Evolutionary conservation across 92 coral and sea anemone species (phyloP), one percentile per base, ranked within the genome.

Genomic region (Palythoa caribaeorum): DNA sequence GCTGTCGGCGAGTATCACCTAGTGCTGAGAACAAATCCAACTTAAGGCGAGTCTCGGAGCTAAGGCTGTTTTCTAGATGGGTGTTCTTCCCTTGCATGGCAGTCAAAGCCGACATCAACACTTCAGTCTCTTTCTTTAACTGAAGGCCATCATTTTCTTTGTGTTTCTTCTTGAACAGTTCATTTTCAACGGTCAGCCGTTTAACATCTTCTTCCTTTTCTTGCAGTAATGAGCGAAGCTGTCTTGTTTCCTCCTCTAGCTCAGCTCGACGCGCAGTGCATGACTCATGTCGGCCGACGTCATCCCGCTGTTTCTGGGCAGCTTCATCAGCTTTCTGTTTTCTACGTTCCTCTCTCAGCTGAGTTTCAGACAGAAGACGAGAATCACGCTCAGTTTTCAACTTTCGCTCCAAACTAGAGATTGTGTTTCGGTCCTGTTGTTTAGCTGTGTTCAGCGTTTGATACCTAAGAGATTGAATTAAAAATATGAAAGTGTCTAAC

Each of bases 11-110:
- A 1, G 99, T 95, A 86, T 97, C 99, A 59, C 99, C 97, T 80
- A 97, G 86, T 0, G 98, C 99, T 2, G 99, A 97, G 88, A 97
- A 97, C 90, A 97, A 87, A 83, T 97, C 99, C 84, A 97, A 89
- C 88, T 97, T 97, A 50, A 97, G 92, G 68, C 99, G 87, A 1
- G 99, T 97, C 90, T 97, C 99, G 17, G 99, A 95, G 88, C 97
- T 95, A 20, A 97, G 90, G 63, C 98, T 97, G 91, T 97, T 95
- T 90, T 97, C 98, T 48, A 97, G 84, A 84, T 95, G 98, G 36
- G 98, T 97, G 92, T 97, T 97, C 92, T 97, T 97, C 79, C 98
- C 99, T 80, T 94, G 98, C 92, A 97, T 97, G n/a, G 98, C 95
- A 16, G 95, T 94, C 55, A 97, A 90, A 1, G 99, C 98, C 12